phyloP scores from a whole-genome alignment of 2,797 vertebrate species.

The Coluber constrictor region DNA sequence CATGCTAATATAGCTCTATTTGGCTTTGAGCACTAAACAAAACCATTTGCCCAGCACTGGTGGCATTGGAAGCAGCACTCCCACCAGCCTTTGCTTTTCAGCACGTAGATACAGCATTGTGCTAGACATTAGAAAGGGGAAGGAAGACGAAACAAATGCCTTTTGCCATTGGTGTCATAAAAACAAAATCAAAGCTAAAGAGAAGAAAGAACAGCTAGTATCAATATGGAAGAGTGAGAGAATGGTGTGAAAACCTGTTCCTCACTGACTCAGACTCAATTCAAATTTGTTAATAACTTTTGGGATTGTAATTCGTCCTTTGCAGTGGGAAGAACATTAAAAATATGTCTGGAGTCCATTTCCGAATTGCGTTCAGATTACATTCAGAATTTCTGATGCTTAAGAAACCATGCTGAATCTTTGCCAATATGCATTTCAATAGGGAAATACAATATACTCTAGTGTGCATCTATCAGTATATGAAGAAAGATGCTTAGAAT shows the following conservation, averaged over 20 bases:
- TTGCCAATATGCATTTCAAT: neutral
- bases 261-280: neutral
- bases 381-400: neutral
- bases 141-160: too few relatives aligned
- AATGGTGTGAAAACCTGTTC: neutral
- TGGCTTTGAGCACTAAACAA: neutral
- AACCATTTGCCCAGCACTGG: neutral
- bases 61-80: neutral
- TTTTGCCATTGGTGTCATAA: neutral
- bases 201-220: neutral
- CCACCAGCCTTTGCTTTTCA: neutral
- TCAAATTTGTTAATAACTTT: neutral
- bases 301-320: neutral
- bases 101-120: neutral
- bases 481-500: accelerated
- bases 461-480: neutral
- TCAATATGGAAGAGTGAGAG: neutral
- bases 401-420: neutral
- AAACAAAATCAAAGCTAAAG: neutral
- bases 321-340: neutral
- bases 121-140: neutral
- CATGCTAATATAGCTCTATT: neutral
- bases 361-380: neutral
- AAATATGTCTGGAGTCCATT: neutral
- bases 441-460: neutral